These are phyloP conservation scores for Scaptomyza parva DNA, from an alignment of 2,888 invertebrate genomes.

Conservation along the genomic window DNA sequence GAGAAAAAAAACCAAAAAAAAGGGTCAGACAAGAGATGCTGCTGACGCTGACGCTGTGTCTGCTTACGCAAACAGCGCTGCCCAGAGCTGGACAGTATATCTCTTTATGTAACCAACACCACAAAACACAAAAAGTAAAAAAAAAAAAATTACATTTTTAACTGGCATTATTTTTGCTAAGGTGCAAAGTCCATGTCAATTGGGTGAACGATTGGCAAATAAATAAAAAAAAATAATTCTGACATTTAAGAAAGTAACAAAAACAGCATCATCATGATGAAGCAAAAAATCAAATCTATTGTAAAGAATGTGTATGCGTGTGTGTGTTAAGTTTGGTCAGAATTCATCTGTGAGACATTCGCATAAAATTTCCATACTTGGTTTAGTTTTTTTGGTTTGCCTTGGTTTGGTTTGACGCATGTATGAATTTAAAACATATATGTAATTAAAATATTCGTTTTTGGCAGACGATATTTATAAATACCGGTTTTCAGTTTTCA, in stretches of 20 bases:
- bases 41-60: slow-evolving; percentile 31
- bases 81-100: slow-evolving; percentile 17
- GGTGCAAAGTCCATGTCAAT: slow-evolving; percentile 64
- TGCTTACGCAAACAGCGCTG: slow-evolving; percentile 64
- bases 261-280: slow-evolving; percentile 63
- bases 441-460: slow-evolving; percentile 39
- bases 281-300: slow-evolving; percentile 34
- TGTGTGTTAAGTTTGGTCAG: slow-evolving; percentile 26
- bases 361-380: slow-evolving; percentile 24
- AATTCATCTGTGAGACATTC: slow-evolving; percentile 9
- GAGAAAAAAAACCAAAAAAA: slow-evolving; percentile 44
- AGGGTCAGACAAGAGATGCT: slow-evolving; percentile 59
- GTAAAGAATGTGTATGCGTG: not conserved
- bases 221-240: slow-evolving; percentile 41
- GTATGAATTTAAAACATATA: slow-evolving; percentile 9
- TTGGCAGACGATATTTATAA: slow-evolving; percentile 29
- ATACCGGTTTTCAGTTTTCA: slow-evolving; percentile 53
- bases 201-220: slow-evolving; percentile 24
- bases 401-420: slow-evolving; percentile 6
- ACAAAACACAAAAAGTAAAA: not conserved
- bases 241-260: slow-evolving; percentile 33
- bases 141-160: slow-evolving; percentile 57
- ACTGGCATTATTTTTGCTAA: slow-evolving; percentile 46
- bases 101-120: slow-evolving; percentile 56
- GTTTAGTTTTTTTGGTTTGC: slow-evolving; percentile 1